A percentile compares a stretch with the other conserved stretches of the same genome.
phyloP scores from a whole-genome alignment of 2,797 vertebrate species.

The Mergus octosetaceus region DNA sequence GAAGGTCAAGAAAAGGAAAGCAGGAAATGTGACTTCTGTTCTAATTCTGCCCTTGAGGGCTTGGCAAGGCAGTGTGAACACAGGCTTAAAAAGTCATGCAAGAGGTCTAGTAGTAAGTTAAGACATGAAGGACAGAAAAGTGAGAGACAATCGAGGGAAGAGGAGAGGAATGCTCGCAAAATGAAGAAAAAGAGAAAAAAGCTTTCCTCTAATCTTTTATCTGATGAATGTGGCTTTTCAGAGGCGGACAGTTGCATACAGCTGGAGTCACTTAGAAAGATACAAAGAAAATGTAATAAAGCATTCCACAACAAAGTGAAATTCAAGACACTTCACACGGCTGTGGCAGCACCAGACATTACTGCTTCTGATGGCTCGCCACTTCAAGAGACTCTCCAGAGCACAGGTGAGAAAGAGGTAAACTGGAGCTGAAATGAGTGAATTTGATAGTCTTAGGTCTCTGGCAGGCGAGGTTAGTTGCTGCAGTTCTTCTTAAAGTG shows the following conservation, averaged over 20 bases:
- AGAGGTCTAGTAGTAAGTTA: slow-evolving; percentile 60
- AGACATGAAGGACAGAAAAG: slow-evolving; percentile 40
- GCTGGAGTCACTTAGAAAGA: slow-evolving; percentile 28
- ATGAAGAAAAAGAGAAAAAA: slow-evolving; percentile 60
- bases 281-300: slow-evolving; percentile 61
- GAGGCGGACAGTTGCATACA: slow-evolving; percentile 31
- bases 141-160: slow-evolving; percentile 41
- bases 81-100: slow-evolving; percentile 18
- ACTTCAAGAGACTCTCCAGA: neutral
- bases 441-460: neutral
- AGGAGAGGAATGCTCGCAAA: slow-evolving; percentile 42
- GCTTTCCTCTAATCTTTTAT: neutral
- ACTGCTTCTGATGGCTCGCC: neutral
- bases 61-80: slow-evolving; percentile 32
- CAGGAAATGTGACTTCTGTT: slow-evolving; percentile 47
- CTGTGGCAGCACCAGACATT: neutral
- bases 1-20: slow-evolving; percentile 44
- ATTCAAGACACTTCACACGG: neutral
- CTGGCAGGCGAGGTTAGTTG: neutral
- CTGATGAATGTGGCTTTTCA: slow-evolving; percentile 48
- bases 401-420: slow-evolving; percentile 38
- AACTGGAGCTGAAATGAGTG: neutral
- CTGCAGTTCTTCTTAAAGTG: neutral
- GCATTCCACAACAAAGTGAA: slow-evolving; percentile 50
- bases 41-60: slow-evolving; percentile 6